Evolutionary conservation across 1,140 invertebrate genomes (phyloP).

Genomic region (Brachionus manjavacas): DNA sequence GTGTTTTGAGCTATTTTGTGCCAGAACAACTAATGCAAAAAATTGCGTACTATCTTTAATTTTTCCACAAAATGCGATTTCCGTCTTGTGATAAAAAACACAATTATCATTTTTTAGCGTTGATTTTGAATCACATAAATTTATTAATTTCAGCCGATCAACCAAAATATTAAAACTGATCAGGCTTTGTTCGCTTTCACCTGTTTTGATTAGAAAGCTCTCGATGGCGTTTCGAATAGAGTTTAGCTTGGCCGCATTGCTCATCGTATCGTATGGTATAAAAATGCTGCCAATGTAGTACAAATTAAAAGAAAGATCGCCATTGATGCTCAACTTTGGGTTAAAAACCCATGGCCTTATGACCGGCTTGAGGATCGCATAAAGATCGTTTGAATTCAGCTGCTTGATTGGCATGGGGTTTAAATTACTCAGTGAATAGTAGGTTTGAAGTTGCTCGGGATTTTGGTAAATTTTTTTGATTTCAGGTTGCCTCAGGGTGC

Average conservation of each 20-base stretch:
- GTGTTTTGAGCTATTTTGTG: conserved; percentile 1
- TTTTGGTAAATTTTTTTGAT: background rate
- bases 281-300: conserved; percentile 15
- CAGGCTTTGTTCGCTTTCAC: background rate
- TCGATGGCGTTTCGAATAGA: background rate
- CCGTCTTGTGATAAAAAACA: conserved; percentile 33
- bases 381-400: conserved; percentile 28
- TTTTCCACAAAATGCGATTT: conserved; percentile 39
- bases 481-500: background rate
- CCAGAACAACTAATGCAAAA: conserved; percentile 38
- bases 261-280: conserved; percentile 39
- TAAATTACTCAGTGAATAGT: background rate
- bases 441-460: background rate
- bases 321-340: background rate
- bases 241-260: conserved; percentile 9
- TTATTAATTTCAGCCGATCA: conserved; percentile 15
- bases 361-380: conserved; percentile 25
- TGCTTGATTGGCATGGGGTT: background rate
- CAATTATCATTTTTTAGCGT: background rate
- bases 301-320: background rate
- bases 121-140: conserved; percentile 10
- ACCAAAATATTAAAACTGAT: background rate
- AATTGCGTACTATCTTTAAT: conserved; percentile 21
- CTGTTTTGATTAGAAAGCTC: background rate
- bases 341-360: conserved; percentile 11